phyloP scores from a whole-genome alignment of 2,888 invertebrate genomes.

The Orgyia antiqua region DNA sequence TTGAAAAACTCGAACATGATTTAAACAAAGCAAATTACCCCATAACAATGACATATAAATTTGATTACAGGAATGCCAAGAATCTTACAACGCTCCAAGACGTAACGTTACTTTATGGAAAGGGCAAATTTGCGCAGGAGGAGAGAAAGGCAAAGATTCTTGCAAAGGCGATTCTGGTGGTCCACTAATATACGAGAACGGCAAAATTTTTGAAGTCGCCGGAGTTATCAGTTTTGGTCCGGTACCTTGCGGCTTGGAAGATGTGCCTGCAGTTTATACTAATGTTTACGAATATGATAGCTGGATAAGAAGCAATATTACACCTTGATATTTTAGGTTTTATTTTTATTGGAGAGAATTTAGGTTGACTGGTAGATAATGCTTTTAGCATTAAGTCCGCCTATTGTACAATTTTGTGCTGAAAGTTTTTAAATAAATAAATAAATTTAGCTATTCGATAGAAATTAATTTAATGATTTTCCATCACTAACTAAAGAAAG shows the following conservation, averaged over 20 bases:
- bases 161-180: conserved; percentile 82
- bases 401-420: too few species aligned
- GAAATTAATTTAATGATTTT: too few species aligned
- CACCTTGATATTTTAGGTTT: conserved; percentile 14
- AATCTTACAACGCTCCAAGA: neutral
- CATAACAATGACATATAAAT: too few species aligned
- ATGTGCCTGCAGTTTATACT: conserved; percentile 81
- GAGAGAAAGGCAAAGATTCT: conserved; percentile 70
- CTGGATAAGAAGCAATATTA: conserved; percentile 66
- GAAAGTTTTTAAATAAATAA: too few species aligned
- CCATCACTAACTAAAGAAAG: too few species aligned
- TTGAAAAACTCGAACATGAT: too few species aligned
- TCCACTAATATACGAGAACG: conserved; percentile 70
- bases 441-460: too few species aligned
- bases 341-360: too few species aligned
- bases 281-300: conserved; percentile 74
- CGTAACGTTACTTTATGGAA: neutral
- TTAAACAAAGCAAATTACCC: too few species aligned
- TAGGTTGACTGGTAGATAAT: too few species aligned
- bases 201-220: conserved; percentile 31
- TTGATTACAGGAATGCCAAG: conserved; percentile 1
- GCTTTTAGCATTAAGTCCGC: too few species aligned
- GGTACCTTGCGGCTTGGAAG: conserved; percentile 73
- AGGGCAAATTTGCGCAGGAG: conserved; percentile 76
- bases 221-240: conserved; percentile 82